Base-by-base conservation (phyloP, 2,888 invertebrate genomes). In the Aphidius colemani region DNA sequence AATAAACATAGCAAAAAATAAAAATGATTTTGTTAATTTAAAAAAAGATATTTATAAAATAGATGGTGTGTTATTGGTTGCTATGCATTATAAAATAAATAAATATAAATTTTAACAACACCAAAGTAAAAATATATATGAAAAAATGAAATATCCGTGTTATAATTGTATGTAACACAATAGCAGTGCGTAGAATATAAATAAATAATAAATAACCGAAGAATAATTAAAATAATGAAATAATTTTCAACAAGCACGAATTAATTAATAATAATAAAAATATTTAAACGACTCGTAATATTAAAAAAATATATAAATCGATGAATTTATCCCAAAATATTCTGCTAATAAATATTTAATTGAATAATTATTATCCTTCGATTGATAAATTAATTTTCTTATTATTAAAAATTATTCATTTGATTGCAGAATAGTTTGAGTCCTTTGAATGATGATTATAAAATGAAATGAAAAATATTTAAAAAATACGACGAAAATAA, bases 391-490 rank as follows among this genome's bases (percentile, higher is more conserved):
- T n/a, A 59, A 30, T 44, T 4, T 40, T 44, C 18, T 44, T 63
- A 18, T 49, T 40, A 66, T 67, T 63, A n/a, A n/a, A n/a, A n/a
- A n/a, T n/a, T 65, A 63, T 51, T 66, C 61, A 55, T 65, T 67
- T 66, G n/a, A 70, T 68, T 67, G 72, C 78, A 74, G 75, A 77
- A 77, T 75, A 72, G 71, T 77, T 75, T 74, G 71, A 75, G 71
- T 62, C 70, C 72, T 70, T 70, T 72, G 69, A 70, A 73, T 73
- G 74, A 74, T 74, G 70, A 75, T 74, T 73, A 4, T 30, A 4
- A 30, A 30, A 30, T 30, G 30, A 69, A 75, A 57, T 57, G 57
- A 57, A 46, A 39, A 78, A 73, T 72, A 74, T 74, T 75, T 13
- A 13, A 13, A 13, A 73, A 78, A 72, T n/a, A n/a, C n/a, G n/a